These are phyloP conservation scores for Crotalus helleri DNA, from an alignment of 2,113 vertebrate genomes.

Conservation along the genomic window DNA sequence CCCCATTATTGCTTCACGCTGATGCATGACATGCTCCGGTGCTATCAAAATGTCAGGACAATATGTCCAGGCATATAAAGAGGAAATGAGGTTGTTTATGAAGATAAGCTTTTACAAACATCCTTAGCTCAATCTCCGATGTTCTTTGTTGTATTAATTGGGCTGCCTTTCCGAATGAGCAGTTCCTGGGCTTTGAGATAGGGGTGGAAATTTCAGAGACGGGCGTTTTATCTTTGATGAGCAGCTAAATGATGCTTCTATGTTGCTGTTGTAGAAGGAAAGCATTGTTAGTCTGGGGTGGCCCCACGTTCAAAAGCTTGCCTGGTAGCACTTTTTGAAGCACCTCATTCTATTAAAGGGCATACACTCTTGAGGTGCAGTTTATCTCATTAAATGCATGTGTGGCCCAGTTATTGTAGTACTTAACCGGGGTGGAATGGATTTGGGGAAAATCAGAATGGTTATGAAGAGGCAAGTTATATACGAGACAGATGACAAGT, in stretches of 20 bases:
- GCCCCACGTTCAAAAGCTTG: not conserved
- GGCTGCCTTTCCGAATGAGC: not conserved
- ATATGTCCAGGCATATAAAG: not conserved
- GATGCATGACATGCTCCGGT: not conserved
- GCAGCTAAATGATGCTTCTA: not conserved
- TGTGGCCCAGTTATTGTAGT: no score
- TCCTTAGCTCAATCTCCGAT: not conserved
- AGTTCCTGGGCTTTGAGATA: not conserved
- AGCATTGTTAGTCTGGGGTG: not conserved
- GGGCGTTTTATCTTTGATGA: not conserved
- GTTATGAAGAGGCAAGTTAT: not conserved
- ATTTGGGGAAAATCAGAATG: not conserved
- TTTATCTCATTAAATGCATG: not conserved
- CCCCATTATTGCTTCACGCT: not conserved
- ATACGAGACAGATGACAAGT: not conserved
- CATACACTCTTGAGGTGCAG: not conserved
- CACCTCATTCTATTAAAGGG: not conserved
- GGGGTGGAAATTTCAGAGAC: not conserved
- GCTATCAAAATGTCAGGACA: not conserved
- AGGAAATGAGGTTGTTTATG: not conserved
- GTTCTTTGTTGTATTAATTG: not conserved
- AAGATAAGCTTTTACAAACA: not conserved
- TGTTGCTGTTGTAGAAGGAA: not conserved
- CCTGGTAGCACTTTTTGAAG: not conserved
- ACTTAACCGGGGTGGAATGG: no score